Percentiles rank a stretch among this genome's conserved stretches.
Evolutionary conservation across 2,888 invertebrate genomes (phyloP).

Genomic region (Dicyrtomina minuta): DNA sequence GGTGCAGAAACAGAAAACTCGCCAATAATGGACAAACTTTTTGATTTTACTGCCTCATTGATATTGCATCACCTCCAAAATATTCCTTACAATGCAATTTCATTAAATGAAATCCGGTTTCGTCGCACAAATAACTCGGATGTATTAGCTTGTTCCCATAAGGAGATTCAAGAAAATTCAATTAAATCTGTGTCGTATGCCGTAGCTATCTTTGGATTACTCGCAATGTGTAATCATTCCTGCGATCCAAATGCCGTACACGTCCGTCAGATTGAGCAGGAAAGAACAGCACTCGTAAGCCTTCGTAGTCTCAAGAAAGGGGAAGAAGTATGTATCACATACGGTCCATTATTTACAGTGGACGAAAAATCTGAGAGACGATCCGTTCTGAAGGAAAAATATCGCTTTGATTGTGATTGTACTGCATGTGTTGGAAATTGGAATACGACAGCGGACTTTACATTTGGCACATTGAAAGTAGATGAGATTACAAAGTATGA

Average conservation of each 20-base stretch:
- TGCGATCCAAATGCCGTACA: constrained; percentile 50
- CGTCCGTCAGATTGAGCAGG: too few species aligned
- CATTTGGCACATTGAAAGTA: too few species aligned
- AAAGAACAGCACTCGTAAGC: constrained; percentile 43
- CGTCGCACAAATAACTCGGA: constrained; percentile 22
- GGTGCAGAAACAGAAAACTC: too few species aligned
- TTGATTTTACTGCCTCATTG: constrained; percentile 41
- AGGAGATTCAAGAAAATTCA: background rate
- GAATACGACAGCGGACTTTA: constrained; percentile 17
- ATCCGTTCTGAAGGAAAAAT: constrained; percentile 40
- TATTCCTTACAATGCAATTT: constrained; percentile 51
- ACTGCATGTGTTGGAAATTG: constrained; percentile 43
- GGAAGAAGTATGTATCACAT: constrained; percentile 50
- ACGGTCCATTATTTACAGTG: constrained; percentile 45
- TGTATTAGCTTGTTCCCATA: too few species aligned
- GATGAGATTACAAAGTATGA: constrained; percentile 19
- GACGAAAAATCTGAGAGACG: constrained; percentile 36
- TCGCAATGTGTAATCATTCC: constrained; percentile 50
- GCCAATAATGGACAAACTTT: background rate
- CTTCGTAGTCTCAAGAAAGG: constrained; percentile 40
- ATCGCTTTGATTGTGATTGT: constrained; percentile 48
- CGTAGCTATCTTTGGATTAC: constrained; percentile 44
- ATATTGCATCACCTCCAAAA: constrained; percentile 46
- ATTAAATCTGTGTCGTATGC: constrained; percentile 41
- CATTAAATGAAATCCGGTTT: constrained; percentile 42